Percentiles rank a stretch among this genome's conserved stretches.
phyloP scores from a whole-genome alignment of 2,888 invertebrate species.

The Mesoligia furuncula region DNA sequence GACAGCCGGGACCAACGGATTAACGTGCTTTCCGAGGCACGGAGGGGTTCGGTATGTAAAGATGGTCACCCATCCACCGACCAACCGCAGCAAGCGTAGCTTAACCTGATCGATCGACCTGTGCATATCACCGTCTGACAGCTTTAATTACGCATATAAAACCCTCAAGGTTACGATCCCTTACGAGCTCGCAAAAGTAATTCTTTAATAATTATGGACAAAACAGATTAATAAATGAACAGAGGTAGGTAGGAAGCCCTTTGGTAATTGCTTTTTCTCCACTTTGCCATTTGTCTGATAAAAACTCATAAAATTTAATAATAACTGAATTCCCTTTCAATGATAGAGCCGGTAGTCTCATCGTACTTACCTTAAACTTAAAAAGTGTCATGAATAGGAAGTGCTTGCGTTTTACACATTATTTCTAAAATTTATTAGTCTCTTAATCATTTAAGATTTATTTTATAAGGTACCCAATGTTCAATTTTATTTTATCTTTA shows the following conservation, averaged over 20 bases:
- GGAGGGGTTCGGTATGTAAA: no score
- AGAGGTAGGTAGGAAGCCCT: not conserved
- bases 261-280: slow-evolving; percentile 7
- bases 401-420: not conserved
- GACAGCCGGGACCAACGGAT: no score
- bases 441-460: slow-evolving; percentile 2
- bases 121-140: not conserved
- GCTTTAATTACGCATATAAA: slow-evolving; percentile 7
- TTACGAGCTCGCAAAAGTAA: not conserved
- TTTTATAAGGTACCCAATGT: not conserved
- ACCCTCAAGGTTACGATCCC: slow-evolving; percentile 5
- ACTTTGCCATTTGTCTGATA: slow-evolving; percentile 19
- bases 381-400: not conserved
- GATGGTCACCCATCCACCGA: no score
- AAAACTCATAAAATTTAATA: slow-evolving; percentile 13
- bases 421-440: not conserved
- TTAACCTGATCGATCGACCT: no score
- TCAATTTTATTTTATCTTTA: slow-evolving; percentile 3
- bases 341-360: not conserved
- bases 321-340: not conserved
- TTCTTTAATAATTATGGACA: not conserved
- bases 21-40: no score
- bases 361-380: not conserved
- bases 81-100: no score
- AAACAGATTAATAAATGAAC: slow-evolving; percentile 20